Percentiles rank a stretch among this genome's conserved stretches.
Conservation (phyloP, 2,888 invertebrate genomes). For the Antheraea yamamai region DNA sequence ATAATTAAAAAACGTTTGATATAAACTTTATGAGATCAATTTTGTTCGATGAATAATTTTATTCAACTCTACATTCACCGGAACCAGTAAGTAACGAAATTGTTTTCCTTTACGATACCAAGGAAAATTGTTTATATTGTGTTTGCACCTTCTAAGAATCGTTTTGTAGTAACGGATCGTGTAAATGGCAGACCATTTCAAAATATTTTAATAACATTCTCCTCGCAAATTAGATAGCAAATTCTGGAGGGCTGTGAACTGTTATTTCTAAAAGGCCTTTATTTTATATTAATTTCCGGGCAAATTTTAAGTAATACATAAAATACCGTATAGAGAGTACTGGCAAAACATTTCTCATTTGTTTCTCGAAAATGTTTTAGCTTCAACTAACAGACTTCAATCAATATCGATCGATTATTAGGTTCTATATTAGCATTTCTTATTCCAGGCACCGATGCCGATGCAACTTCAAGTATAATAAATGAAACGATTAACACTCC, state of each 20-base stretch:
- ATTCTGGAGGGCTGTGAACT: conserved; percentile 39
- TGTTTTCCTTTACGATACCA: conserved; percentile 23
- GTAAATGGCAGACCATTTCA: conserved; percentile 35
- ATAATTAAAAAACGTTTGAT: background rate
- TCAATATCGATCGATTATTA: conserved; percentile 29
- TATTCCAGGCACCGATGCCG: conserved; percentile 69
- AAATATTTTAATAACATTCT: conserved; percentile 48
- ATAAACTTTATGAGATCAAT: background rate
- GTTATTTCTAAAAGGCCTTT: conserved; percentile 44
- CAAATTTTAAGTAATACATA: background rate
- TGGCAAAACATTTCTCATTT: background rate
- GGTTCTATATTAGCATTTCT: conserved; percentile 39
- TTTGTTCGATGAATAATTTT: background rate
- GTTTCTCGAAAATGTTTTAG: background rate
- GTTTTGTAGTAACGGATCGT: conserved; percentile 24
- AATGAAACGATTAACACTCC: conserved; percentile 47
- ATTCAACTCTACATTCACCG: background rate
- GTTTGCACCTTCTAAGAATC: conserved; percentile 28
- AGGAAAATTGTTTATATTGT: conserved; percentile 33
- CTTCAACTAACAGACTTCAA: conserved; percentile 22
- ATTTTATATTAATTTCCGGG: conserved; percentile 47
- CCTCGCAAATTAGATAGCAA: conserved; percentile 48
- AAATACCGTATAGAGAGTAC: background rate
- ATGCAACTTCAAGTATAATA: conserved; percentile 52
- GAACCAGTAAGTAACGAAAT: background rate